Evolutionary conservation across 2,113 vertebrate genomes (phyloP), one percentile per base, ranked within the genome.

Genomic region (Neolamprologus falcicula): DNA sequence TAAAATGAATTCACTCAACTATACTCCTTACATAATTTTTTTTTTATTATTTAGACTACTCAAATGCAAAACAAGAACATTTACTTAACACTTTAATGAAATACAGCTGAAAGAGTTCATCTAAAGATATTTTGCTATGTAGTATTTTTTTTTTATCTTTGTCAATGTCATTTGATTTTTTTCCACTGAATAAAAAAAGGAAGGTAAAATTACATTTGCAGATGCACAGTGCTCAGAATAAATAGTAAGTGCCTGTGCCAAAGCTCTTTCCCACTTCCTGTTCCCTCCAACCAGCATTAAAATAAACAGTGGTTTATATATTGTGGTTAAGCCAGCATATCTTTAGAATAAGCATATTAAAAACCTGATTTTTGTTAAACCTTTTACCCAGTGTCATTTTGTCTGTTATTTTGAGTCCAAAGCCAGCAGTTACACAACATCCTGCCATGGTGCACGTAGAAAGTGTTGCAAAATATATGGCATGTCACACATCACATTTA

Each of bases 141-240:
- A 12, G 21, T 45, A 28, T 54, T 83, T 66, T 21, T 14, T 53
- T 66, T 40, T 76, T 31, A 52, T 21, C 55, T 40, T 52, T 59
- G 71, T 76, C 82, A 68, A 73, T 91, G 85, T 83, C 54, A 80
- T 84, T 83, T 91, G 54, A 66, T n/a, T 66, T 83, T 83, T 90
- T 91, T 90, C 50, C 71, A 82, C 55, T 59, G 53, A 86, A 83
- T 87, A 84, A 88, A 63, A 88, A 91, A 66, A 31, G 40, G 45
- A 86, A 83, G 42, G 78, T 63, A 55, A 83, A 89, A 90, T 92
- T 92, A 82, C 71, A 92, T 89, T 84, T 88, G 73, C 78, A 92
- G 86, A 90, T 83, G 87, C 87, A 59, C 57, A 73, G 55, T 55
- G 78, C 85, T 89, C 80, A 81, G 71, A 76, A 90, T 88, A 90